These are phyloP conservation scores for Myoxocephalus aenaeus DNA, from an alignment of 2,797 vertebrate species.

Conservation along the genomic window DNA sequence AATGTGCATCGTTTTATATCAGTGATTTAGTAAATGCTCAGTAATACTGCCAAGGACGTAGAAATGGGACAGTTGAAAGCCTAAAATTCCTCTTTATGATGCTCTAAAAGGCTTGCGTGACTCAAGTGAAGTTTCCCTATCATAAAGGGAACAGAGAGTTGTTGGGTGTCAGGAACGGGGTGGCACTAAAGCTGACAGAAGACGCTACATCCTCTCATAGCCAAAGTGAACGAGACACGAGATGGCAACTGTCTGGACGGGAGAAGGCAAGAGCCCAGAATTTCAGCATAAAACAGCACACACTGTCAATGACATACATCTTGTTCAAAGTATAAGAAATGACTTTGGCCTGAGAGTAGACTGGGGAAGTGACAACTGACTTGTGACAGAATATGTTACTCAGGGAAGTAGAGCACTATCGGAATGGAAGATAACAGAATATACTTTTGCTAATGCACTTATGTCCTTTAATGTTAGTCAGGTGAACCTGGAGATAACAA, in stretches of 20 bases:
- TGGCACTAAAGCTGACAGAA: conserved; percentile 54
- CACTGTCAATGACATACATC: conserved; percentile 41
- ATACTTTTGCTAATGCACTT: conserved; percentile 9
- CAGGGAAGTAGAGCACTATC: conserved; percentile 21
- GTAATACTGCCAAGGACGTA: conserved; percentile 55
- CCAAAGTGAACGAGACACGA: conserved; percentile 48
- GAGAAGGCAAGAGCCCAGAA: conserved; percentile 34
- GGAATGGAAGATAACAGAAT: conserved; percentile 3
- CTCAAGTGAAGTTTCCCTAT: conserved; percentile 43
- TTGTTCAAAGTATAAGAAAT: conserved; percentile 41
- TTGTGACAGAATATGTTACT: conserved; percentile 37
- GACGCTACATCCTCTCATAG: conserved; percentile 50
- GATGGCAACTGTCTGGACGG: conserved; percentile 62
- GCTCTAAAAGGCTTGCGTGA: conserved; percentile 54
- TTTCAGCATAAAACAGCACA: conserved; percentile 23
- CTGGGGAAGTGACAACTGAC: conserved; percentile 38
- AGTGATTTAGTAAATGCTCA: conserved; percentile 61
- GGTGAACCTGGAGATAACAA: conserved; percentile 23
- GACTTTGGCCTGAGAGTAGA: conserved; percentile 41
- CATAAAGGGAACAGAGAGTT: conserved; percentile 36
- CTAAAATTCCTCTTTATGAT: conserved; percentile 46
- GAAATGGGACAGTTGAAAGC: conserved; percentile 40
- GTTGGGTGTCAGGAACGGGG: conserved; percentile 57
- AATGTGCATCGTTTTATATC: conserved; percentile 51
- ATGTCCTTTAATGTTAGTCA: conserved; percentile 25